These are phyloP conservation scores for Periparus ater DNA, from an alignment of 2,797 vertebrate species.

Conservation along the genomic window DNA sequence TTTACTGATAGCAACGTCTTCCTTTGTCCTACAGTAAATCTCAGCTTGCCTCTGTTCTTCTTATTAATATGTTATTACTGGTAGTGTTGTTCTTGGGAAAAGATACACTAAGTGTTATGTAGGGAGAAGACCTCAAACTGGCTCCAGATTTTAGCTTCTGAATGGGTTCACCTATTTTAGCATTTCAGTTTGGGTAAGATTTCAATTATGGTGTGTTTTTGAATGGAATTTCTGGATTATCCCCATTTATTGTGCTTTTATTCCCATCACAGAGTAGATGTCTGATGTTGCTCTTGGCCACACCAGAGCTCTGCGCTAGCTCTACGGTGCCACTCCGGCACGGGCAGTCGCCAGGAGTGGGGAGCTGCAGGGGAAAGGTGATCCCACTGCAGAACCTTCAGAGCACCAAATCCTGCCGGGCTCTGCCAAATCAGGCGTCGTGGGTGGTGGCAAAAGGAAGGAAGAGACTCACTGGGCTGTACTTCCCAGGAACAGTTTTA, in stretches of 20 bases:
- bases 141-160: neutral
- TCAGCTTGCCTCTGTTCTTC: neutral
- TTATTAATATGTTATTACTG: neutral
- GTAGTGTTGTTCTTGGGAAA: neutral
- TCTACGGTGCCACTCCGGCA: no score
- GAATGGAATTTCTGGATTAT: neutral
- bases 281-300: no score
- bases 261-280: neutral
- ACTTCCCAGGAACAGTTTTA: no score
- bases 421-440: no score
- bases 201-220: neutral
- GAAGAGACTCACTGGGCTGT: no score
- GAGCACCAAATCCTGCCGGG: no score
- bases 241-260: neutral
- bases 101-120: neutral
- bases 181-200: neutral
- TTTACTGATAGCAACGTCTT: neutral
- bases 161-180: neutral
- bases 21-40: neutral
- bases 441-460: no score
- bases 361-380: no score
- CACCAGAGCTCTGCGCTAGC: no score
- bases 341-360: no score
- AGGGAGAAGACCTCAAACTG: neutral
- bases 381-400: no score